Conservation (phyloP, 2,797 vertebrate species). For the Zalophus californianus region DNA sequence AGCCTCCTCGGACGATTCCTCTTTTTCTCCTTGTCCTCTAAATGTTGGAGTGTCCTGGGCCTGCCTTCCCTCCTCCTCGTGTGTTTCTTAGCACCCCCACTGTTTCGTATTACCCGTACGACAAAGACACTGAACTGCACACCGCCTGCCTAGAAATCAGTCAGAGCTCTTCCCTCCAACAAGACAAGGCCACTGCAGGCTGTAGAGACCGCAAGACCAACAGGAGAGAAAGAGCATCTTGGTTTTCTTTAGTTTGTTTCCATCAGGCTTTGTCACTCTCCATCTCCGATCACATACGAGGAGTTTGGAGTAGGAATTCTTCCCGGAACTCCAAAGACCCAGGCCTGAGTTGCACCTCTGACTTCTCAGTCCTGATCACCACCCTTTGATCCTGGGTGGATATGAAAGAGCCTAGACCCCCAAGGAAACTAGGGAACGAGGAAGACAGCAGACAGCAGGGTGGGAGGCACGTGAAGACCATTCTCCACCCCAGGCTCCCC, state of each 20-base stretch:
- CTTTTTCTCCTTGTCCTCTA: neutral
- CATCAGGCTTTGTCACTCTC: neutral
- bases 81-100: neutral
- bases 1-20: neutral
- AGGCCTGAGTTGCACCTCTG: neutral
- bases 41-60: neutral
- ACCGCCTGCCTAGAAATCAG: neutral
- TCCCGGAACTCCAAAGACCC: neutral
- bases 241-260: neutral
- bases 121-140: neutral
- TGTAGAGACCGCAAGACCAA: neutral
- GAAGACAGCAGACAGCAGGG: neutral
- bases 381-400: neutral
- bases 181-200: neutral
- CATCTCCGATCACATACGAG: neutral
- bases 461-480: neutral
- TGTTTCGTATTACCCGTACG: neutral
- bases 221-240: neutral
- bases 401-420: neutral
- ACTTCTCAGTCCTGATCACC: neutral
- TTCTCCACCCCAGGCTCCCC: neutral
- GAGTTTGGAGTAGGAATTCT: neutral
- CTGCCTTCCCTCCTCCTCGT: neutral
- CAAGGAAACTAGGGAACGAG: neutral
- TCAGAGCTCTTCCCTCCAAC: neutral